These are phyloP conservation scores for Radopholus similis DNA, from an alignment of 1,140 invertebrate genomes.

Conservation along the genomic window DNA sequence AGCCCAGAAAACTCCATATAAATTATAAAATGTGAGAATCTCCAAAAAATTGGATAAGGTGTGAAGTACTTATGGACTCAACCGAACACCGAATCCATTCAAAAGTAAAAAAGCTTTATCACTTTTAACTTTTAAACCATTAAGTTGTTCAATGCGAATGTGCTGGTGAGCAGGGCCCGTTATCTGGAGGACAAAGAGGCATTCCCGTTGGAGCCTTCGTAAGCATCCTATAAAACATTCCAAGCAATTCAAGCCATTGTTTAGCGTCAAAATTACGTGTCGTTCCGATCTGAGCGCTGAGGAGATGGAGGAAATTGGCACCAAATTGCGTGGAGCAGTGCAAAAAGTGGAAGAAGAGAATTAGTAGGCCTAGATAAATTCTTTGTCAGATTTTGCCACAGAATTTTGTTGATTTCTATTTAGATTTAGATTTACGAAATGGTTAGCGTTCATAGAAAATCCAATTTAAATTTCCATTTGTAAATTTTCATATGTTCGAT, in stretches of 20 bases:
- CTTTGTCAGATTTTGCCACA: not conserved
- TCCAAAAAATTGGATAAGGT: too few species aligned
- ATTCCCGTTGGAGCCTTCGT: slow-evolving; percentile 39
- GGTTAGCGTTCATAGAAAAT: too few species aligned
- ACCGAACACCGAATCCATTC: not conserved
- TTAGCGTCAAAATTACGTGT: slow-evolving; percentile 39
- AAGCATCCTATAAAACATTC: not conserved
- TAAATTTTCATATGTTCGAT: too few species aligned
- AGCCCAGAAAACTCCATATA: too few species aligned
- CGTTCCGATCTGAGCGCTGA: slow-evolving; percentile 24
- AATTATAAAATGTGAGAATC: too few species aligned
- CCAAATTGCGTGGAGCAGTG: not conserved
- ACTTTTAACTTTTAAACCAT: slow-evolving; percentile 17
- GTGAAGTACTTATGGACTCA: not conserved
- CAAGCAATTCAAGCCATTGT: not conserved
- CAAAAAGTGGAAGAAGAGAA: not conserved
- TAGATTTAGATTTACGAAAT: too few species aligned
- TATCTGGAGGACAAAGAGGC: slow-evolving; percentile 51
- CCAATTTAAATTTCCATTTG: too few species aligned
- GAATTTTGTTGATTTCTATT: not conserved
- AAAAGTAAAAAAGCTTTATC: not conserved
- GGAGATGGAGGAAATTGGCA: slow-evolving; percentile 17
- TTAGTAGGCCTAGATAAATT: slow-evolving; percentile 2
- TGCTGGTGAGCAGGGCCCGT: slow-evolving; percentile 48
- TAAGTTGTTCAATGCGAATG: slow-evolving; percentile 38